Base-by-base conservation (phyloP, 2,888 invertebrate species). In the Drosophila paracracens region DNA sequence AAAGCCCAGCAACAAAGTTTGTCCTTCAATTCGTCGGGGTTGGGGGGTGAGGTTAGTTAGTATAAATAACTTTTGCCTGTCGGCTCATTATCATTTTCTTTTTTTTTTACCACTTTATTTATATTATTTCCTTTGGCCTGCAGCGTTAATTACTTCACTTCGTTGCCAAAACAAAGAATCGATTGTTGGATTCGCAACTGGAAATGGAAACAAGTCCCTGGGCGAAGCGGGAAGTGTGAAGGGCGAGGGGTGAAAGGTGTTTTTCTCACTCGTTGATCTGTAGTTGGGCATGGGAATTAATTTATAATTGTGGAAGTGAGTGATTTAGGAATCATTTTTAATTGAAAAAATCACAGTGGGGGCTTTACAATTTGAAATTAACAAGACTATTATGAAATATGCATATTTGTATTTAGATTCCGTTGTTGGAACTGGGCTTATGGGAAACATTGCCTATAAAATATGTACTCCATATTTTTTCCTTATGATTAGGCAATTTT, bases 71-170 rank as follows among this genome's bases (percentile, higher is more conserved):
- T 69, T 75, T 75, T 71, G 68, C 51, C 73, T 65, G 60, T 46
- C 61, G 64, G 40, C 70, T 76, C 67, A 87, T 82, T 87, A 81
- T 63, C 60, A 70, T 81, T 81, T 65, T 59, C 63, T 70, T 27
- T 74, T 81, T 60, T 61, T 60, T 81, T 74, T 27, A 56, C 36
- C 56, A 38, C 70, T 74, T 75, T 65, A 52, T 73, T 59, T 50
- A 59, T 57, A 48, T 48, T 65, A 35, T 69, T 53, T 46, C 53
- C 52, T 51, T 53, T 63, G 40, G 63, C 68, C 67, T 57, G 29
- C 59, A 63, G 56, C 70, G 54, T 58, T 88, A 84, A 83, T 84
- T 87, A 76, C 69, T 60, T 61, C 64, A 79, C 60, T 64, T 64
- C 65, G 73, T 73, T 83, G 66, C 65, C 64, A 78, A 69, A 78